Conservation (phyloP, 2,113 vertebrate genomes). For the Etia nguti region DNA sequence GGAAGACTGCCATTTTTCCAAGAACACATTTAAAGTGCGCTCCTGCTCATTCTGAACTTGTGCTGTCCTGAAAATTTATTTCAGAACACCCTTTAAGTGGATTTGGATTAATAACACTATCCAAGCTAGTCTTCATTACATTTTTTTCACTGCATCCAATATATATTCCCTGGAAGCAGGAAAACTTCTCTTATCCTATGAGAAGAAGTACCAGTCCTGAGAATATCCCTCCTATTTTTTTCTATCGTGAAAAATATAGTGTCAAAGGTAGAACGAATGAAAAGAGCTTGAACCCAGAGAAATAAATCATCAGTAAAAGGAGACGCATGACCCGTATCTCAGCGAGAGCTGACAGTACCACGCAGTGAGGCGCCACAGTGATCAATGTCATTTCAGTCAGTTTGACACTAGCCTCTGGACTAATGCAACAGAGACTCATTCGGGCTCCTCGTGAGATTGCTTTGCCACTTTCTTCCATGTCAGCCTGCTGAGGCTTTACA, state of each 20-base stretch:
- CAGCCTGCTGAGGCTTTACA: neutral
- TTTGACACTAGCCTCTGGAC: neutral
- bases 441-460: neutral
- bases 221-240: neutral
- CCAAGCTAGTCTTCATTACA: neutral
- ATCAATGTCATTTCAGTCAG: conserved; percentile 18
- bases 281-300: neutral
- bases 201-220: neutral
- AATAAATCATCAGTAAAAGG: conserved; percentile 6
- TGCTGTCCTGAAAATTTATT: conserved; percentile 12
- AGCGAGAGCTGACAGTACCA: neutral
- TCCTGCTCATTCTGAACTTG: conserved; percentile 9
- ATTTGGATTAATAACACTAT: conserved; percentile 10
- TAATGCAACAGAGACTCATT: neutral
- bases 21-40: neutral
- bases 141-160: neutral
- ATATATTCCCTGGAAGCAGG: neutral
- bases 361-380: neutral
- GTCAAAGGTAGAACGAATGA: neutral
- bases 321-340: neutral
- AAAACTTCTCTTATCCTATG: neutral
- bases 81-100: neutral
- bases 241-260: neutral
- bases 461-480: neutral
- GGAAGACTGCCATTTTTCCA: conserved; percentile 13